A percentile compares a stretch with the other conserved stretches of the same genome.
These are phyloP conservation scores for Drosophila borealis DNA, from an alignment of 2,888 invertebrate species.

Conservation along the genomic window DNA sequence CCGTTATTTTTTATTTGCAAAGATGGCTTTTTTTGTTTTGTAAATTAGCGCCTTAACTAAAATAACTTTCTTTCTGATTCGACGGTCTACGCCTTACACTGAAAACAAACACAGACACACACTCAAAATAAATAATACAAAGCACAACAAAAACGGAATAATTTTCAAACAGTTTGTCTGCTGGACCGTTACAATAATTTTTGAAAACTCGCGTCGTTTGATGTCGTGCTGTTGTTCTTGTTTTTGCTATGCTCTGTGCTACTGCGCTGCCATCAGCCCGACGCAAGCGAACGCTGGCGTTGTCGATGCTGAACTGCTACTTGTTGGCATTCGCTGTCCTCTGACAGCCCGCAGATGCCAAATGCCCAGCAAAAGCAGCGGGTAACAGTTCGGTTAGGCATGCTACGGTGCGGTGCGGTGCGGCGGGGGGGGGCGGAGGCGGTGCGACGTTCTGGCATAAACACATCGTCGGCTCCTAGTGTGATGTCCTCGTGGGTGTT, in stretches of 20 bases:
- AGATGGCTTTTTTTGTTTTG: too few relatives aligned
- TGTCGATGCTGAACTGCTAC: constrained; percentile 78
- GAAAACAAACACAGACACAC: too few relatives aligned
- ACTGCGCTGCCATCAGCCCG: constrained; percentile 46
- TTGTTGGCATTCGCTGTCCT: constrained; percentile 72
- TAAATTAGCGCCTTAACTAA: too few relatives aligned
- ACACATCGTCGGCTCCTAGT: constrained; percentile 36
- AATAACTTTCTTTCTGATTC: too few relatives aligned
- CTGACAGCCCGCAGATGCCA: constrained; percentile 62
- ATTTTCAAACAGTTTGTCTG: background rate
- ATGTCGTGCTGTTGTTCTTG: constrained; percentile 9
- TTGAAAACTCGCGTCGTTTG: constrained; percentile 17
- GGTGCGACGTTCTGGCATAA: constrained; percentile 9
- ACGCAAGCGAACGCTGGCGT: constrained; percentile 73
- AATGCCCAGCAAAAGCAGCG: constrained; percentile 20
- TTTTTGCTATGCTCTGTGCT: constrained; percentile 12
- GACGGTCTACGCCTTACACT: too few relatives aligned
- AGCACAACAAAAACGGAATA: background rate
- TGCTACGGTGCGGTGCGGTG: background rate
- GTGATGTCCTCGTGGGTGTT: constrained; percentile 16
- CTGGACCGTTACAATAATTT: background rate
- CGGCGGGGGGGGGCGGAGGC: background rate
- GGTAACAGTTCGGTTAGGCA: too few relatives aligned
- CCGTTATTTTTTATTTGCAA: constrained; percentile 9
- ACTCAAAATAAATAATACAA: background rate